Evolutionary conservation across 2,888 invertebrate genomes (phyloP), one percentile per base, ranked within the genome.

Genomic region (Hydriomena furcata): DNA sequence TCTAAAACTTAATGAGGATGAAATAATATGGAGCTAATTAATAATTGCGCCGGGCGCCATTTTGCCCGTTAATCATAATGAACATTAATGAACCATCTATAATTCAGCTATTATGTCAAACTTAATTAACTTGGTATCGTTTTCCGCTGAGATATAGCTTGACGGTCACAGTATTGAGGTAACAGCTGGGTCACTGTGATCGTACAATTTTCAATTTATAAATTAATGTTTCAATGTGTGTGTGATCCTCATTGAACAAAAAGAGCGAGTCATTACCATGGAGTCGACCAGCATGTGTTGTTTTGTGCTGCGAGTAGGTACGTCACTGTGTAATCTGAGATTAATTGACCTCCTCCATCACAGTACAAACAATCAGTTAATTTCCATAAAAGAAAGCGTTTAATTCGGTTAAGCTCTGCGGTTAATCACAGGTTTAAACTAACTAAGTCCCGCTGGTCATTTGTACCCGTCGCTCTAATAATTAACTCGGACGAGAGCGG

Each of bases 351-450:
- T 60, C 61, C 58, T 66, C 68, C 61, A 65, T 65, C 63, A 58
- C 55, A 68, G 60, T 65, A 79, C 71, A 79, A 84, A 86, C 83
- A 82, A 82, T 83, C 71, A 67, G 77, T 75, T 76, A 74, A 84
- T 86, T 85, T 73, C 82, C 81, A 85, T 84, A 82, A 82, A 85
- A 84, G 82, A 84, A 85, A 88, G 82, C 84, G 73, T 79, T 82
- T 82, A 79, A 85, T 83, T 82, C 74, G 74, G 77, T 83, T 81
- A 83, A 82, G 82, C 76, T 73, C 65, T 66, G 73, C 66, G 78
- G 81, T 83, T 84, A 83, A 83, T 84, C 82, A 78, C 74, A 66
- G 76, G 74, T 80, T 76, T 76, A 76, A 78, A 76, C 71, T 70
- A 72, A 76, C 76, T 76, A 69, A 79, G 78, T 76, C 71, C 68